A percentile compares a stretch with the other conserved stretches of the same genome.
phyloP scores from a whole-genome alignment of 1,140 invertebrate genomes.

The Drosophila nasuta region DNA sequence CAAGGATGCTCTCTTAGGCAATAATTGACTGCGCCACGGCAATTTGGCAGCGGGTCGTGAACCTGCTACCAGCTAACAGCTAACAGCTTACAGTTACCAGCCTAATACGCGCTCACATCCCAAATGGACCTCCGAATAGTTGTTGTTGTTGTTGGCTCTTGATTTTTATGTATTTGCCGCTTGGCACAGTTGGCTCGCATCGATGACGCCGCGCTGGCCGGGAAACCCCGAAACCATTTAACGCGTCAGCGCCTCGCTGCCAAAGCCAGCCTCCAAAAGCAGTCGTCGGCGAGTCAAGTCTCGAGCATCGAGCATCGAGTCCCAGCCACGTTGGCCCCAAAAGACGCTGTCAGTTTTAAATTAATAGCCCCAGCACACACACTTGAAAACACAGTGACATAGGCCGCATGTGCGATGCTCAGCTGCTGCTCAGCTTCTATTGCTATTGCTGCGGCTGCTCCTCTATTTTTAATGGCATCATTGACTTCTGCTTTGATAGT shows the following conservation, averaged over 20 bases:
- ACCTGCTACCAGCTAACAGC: slow-evolving; percentile 58
- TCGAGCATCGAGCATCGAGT: slow-evolving; percentile 8
- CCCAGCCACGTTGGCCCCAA: slow-evolving; percentile 70
- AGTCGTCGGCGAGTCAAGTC: slow-evolving; percentile 18
- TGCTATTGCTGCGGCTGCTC: slow-evolving; percentile 3
- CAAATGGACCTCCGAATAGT: slow-evolving; percentile 60
- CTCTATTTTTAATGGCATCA: slow-evolving; percentile 75
- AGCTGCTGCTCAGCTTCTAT: slow-evolving; percentile 41
- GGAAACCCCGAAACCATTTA: slow-evolving; percentile 77
- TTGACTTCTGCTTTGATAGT: slow-evolving; percentile 74
- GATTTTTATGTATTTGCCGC: slow-evolving; percentile 76
- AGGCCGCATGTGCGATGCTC: slow-evolving; percentile 33
- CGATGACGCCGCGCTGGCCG: slow-evolving; percentile 59
- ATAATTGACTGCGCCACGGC: slow-evolving; percentile 64
- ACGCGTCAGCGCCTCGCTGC: slow-evolving; percentile 77
- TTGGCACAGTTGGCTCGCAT: slow-evolving; percentile 72
- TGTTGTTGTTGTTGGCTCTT: slow-evolving; percentile 61
- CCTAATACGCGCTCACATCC: slow-evolving; percentile 62
- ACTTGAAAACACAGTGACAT: slow-evolving; percentile 23
- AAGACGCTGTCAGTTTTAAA: slow-evolving; percentile 77
- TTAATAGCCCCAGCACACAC: slow-evolving; percentile 68
- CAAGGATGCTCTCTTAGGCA: slow-evolving; percentile 30
- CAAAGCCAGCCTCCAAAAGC: slow-evolving; percentile 48
- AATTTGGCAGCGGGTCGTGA: slow-evolving; percentile 71
- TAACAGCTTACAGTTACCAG: slow-evolving; percentile 43